These are phyloP conservation scores for Planiliza haematocheilus DNA, from an alignment of 2,113 vertebrate genomes.

Conservation along the genomic window DNA sequence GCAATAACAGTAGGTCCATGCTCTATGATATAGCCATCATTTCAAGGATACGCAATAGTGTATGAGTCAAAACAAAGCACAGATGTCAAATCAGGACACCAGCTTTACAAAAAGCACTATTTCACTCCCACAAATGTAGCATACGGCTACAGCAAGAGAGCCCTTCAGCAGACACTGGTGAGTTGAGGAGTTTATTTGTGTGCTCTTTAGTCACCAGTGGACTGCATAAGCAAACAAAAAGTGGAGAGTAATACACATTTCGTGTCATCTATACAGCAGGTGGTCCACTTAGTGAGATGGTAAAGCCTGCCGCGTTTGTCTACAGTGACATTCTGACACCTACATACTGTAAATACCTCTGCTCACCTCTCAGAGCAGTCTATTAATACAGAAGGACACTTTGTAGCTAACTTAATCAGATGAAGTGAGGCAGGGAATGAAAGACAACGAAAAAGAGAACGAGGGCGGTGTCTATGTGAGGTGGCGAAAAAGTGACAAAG, in stretches of 20 bases:
- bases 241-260: not conserved
- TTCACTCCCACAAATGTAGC: not conserved
- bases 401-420: slow-evolving; percentile 71
- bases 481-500: slow-evolving; percentile 7
- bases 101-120: slow-evolving; percentile 18
- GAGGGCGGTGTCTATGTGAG: slow-evolving; percentile 14
- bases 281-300: not conserved
- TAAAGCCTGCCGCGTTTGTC: slow-evolving; percentile 7
- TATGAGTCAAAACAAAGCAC: slow-evolving; percentile 2
- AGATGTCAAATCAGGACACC: slow-evolving; percentile 8
- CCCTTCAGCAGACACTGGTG: slow-evolving; percentile 3
- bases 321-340: slow-evolving; percentile 43
- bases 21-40: too few species aligned
- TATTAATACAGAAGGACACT: slow-evolving; percentile 76
- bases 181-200: slow-evolving; percentile 12
- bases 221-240: slow-evolving; percentile 7
- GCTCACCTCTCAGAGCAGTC: slow-evolving; percentile 42
- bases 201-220: not conserved
- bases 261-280: not conserved
- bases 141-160: not conserved
- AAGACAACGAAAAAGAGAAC: slow-evolving; percentile 29
- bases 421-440: slow-evolving; percentile 54
- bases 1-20: too few species aligned
- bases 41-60: too few species aligned
- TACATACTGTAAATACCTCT: slow-evolving; percentile 36